Evolutionary conservation across 2,797 vertebrate species (phyloP), one percentile per base, ranked within the genome.

Genomic region (Melanotaenia pygmaea): DNA sequence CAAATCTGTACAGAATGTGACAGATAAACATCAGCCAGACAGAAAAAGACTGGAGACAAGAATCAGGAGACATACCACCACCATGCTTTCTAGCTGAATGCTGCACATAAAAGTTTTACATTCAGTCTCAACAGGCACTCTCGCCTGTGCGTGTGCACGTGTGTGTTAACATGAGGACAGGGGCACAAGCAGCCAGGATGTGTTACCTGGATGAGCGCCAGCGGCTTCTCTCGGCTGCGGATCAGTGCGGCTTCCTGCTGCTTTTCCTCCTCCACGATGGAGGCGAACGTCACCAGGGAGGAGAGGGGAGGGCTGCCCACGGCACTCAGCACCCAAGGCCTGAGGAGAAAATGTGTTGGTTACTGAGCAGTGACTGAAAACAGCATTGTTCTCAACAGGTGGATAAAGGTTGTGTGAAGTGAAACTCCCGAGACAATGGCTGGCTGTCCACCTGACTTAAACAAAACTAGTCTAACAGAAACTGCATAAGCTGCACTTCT

Each of bases 191-290:
- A 64, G 70, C 72, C 80, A 20, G 45, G 47, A 22, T 22, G n/a
- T 0, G 4, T 85, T 94, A 98, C 98, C 96, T 99, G 98, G 87
- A 99, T 99, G 86, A 99, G 94, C 0, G 97, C 96, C 92, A 99
- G 94, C 20, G 97, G 97, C 85, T 98, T 99, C 86, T 99, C 98
- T 79, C 98, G 94, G 84, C 96, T 98, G 83, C 97, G 96, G 86
- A 97, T 95, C 74, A 99, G 94, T 1, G 98, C 98, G 0, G 97
- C 98, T 91, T 99, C 96, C 89, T 99, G 98, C 80, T 97, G 95
- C 74, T 94, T 95, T 82, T 98, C 97, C 82, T 99, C 97, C 82
- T 99, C 97, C 77, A 99, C 93, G 28, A 99, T 99, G 62, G 97
- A 94, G 45, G 98, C 96, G 81, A 99, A 99, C 70, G 96, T 96